phyloP scores from a whole-genome alignment of 2,888 invertebrate genomes.

The Neuroscelio doddi region DNA sequence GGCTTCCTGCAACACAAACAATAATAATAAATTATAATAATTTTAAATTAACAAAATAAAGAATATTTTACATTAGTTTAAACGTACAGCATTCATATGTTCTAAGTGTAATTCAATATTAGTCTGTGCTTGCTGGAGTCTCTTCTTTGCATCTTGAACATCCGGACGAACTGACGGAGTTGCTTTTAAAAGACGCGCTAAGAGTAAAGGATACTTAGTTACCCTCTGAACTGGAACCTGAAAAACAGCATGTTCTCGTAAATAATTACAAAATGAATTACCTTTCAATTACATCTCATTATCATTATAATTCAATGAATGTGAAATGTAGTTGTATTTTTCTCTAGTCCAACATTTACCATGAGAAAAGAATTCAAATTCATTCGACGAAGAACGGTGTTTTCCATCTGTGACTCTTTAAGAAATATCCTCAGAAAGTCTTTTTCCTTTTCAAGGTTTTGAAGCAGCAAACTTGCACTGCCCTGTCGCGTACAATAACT shows the following conservation, averaged over 20 bases:
- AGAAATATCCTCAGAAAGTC: conserved; percentile 94
- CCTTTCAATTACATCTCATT: no score
- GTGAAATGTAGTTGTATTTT: background rate
- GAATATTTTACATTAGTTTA: background rate
- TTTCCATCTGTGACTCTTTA: conserved; percentile 97
- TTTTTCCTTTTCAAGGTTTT: conserved; percentile 94
- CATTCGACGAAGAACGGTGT: conserved; percentile 92
- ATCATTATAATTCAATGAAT: no score
- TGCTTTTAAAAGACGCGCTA: conserved; percentile 92
- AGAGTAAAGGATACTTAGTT: conserved; percentile 94
- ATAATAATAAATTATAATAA: no score
- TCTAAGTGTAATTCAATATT: conserved; percentile 94
- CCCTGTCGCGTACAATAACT: conserved; percentile 96
- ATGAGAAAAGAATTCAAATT: conserved; percentile 98
- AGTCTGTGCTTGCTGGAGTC: conserved; percentile 89
- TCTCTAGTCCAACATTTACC: conserved; percentile 75
- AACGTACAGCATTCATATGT: conserved; percentile 87
- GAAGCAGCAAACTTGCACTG: conserved; percentile 87
- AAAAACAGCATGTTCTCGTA: conserved; percentile 42
- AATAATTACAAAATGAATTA: no score
- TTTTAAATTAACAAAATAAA: no score
- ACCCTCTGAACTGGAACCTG: conserved; percentile 96
- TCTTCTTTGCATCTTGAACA: conserved; percentile 86
- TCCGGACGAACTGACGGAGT: conserved; percentile 81
- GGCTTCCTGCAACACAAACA: conserved; percentile 77